These are phyloP conservation scores for Cydia fagiglandana DNA, from an alignment of 1,140 invertebrate species.

Conservation along the genomic window DNA sequence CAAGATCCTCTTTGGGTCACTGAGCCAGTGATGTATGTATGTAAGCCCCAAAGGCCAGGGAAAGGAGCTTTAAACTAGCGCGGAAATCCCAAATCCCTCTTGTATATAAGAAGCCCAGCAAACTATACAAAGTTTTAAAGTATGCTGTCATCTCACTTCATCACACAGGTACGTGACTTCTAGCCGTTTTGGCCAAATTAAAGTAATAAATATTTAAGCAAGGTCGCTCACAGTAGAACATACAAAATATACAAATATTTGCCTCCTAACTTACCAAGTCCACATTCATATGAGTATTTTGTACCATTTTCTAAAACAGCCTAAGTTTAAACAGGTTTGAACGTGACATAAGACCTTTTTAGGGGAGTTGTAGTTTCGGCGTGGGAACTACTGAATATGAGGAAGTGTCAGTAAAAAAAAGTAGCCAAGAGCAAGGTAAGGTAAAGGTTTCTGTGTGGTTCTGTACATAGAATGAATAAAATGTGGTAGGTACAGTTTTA, in stretches of 20 bases:
- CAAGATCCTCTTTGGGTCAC: too few species aligned
- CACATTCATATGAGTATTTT: conserved; percentile 37
- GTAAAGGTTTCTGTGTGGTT: not conserved
- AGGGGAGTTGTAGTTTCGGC: conserved; percentile 47
- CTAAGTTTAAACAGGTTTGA: not conserved
- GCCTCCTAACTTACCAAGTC: conserved; percentile 62
- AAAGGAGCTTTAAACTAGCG: too few species aligned
- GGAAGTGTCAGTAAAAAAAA: conserved; percentile 3
- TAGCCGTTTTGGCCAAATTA: not conserved
- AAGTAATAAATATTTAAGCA: conserved; percentile 33
- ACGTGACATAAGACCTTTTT: not conserved
- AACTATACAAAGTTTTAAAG: not conserved
- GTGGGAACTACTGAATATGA: conserved; percentile 56
- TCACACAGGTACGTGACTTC: conserved; percentile 19
- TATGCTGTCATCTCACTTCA: not conserved
- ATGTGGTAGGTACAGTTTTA: too few species aligned
- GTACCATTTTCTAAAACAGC: not conserved
- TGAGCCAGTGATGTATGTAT: too few species aligned
- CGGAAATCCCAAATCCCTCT: too few species aligned
- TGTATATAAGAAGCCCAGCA: too few species aligned
- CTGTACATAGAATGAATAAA: too few species aligned
- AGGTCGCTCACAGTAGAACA: conserved; percentile 50
- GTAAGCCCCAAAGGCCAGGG: too few species aligned
- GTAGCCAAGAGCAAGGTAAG: not conserved
- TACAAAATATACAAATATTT: conserved; percentile 68